Evolutionary conservation across 2,113 vertebrate genomes (phyloP), one percentile per base, ranked within the genome.

Genomic region (Halcyon senegalensis): DNA sequence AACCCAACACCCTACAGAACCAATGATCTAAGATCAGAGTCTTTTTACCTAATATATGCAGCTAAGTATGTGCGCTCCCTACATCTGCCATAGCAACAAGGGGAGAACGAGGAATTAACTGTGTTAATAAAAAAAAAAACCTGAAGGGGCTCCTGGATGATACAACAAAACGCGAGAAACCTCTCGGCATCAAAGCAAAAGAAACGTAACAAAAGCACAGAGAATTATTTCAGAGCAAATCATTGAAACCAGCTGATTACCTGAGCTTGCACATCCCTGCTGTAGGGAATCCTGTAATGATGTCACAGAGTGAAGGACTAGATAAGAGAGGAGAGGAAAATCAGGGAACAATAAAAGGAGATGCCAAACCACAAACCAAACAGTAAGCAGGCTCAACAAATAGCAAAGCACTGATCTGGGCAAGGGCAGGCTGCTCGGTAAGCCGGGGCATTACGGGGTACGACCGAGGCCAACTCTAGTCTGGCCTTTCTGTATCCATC

Each of bases 221-320:
- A 70, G 77, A 94, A 77, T 83, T 43, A 89, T 53, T 96, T 86
- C 77, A 90, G 41, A 92, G 74, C n/a, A 92, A 97, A 90, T 82
- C 91, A 95, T 92, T 70, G 78, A 93, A 96, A 79, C 63, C 48
- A 55, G 96, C 53, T 89, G 87, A 96, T 98, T 98, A 98, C 98
- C 98, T 98, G 98, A 98, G 97, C 98, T 98, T 93, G 97, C 98
- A 84, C 98, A 98, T 98, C 98, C 98, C 97, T 98, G 98, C 96
- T 97, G 98, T 79, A 98, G 96, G 88, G 98, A 96, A 95, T 98
- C 98, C 97, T 98, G 98, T 82, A 98, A 98, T 87, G 98, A 97
- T 64, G 98, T 97, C 97, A 97, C 96, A 60, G 98, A 98, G 88
- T 97, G 98, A 96, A 98, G 96, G 95, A 98, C 98, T 98, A 92